A percentile compares a stretch with the other conserved stretches of the same genome.
phyloP scores from a whole-genome alignment of 2,888 invertebrate genomes.

The Drosophila merina region DNA sequence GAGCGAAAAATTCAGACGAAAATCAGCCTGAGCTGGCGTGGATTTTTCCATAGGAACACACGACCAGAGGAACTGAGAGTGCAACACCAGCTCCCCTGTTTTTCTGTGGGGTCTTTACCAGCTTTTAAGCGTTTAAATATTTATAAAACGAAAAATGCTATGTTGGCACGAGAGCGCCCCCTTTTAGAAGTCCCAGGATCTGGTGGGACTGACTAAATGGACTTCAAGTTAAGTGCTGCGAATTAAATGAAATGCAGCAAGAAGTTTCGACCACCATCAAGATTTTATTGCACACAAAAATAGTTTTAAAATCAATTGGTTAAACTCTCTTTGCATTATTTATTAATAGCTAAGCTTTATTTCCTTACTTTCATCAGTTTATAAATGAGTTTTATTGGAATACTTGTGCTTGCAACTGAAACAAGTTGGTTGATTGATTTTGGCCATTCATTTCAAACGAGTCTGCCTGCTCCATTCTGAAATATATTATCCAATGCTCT shows the following conservation, averaged over 20 bases:
- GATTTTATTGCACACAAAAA: background rate
- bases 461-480: background rate
- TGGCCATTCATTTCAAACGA: slow-evolving; percentile 1
- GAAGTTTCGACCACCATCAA: background rate
- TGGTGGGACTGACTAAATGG: slow-evolving; percentile 19
- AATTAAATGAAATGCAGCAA: slow-evolving; percentile 57
- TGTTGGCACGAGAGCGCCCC: slow-evolving; percentile 56
- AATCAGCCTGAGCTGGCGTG: slow-evolving; percentile 13
- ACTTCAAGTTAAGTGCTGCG: slow-evolving; percentile 55
- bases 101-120: slow-evolving; percentile 26
- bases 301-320: too few species aligned
- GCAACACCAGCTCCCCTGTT: slow-evolving; percentile 26
- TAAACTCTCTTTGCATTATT: too few species aligned
- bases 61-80: slow-evolving; percentile 22
- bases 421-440: background rate
- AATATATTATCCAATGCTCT: background rate
- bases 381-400: background rate
- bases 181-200: slow-evolving; percentile 8
- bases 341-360: too few species aligned
- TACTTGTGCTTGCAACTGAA: background rate
- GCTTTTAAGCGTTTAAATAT: slow-evolving; percentile 74
- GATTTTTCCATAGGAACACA: slow-evolving; percentile 23
- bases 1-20: slow-evolving; percentile 20
- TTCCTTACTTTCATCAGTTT: too few species aligned
- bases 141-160: slow-evolving; percentile 66